phyloP scores from a whole-genome alignment of 2,113 vertebrate genomes.

The Pseudorectes ferrugineus region DNA sequence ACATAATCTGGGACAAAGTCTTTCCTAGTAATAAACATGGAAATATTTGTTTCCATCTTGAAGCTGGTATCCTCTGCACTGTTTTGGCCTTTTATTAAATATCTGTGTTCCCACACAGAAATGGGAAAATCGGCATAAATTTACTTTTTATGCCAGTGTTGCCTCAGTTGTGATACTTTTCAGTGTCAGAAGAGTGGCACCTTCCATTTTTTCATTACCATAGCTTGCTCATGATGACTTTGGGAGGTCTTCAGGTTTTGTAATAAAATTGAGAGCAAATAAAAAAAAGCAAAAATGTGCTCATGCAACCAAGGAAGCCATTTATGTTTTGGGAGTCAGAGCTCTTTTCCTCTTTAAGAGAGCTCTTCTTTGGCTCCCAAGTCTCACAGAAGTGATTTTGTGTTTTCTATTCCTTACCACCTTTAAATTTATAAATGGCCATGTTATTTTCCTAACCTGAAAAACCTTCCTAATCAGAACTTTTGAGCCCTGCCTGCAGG shows the following conservation, averaged over 20 bases:
- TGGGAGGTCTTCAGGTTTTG: not conserved
- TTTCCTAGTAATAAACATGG: not conserved
- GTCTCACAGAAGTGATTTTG: not conserved
- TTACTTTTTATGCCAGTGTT: not conserved
- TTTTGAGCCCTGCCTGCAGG: not conserved
- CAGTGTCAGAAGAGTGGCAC: not conserved
- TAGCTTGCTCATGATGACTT: not conserved
- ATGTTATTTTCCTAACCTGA: not conserved
- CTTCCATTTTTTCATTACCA: not conserved
- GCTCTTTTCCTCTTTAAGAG: not conserved
- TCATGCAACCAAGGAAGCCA: not conserved
- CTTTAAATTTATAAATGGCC: not conserved
- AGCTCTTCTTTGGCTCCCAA: not conserved
- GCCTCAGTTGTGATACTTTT: not conserved
- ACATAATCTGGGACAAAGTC: not conserved
- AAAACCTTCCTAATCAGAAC: not conserved
- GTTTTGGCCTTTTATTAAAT: not conserved
- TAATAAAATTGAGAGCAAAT: not conserved
- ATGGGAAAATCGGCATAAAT: not conserved
- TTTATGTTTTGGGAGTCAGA: not conserved
- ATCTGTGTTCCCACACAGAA: not conserved
- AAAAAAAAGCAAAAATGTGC: not conserved
- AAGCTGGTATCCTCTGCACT: not conserved
- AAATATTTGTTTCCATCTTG: not conserved
- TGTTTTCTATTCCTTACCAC: not conserved